phyloP scores from a whole-genome alignment of 2,113 vertebrate species.

The Sakesphorus luctuosus region DNA sequence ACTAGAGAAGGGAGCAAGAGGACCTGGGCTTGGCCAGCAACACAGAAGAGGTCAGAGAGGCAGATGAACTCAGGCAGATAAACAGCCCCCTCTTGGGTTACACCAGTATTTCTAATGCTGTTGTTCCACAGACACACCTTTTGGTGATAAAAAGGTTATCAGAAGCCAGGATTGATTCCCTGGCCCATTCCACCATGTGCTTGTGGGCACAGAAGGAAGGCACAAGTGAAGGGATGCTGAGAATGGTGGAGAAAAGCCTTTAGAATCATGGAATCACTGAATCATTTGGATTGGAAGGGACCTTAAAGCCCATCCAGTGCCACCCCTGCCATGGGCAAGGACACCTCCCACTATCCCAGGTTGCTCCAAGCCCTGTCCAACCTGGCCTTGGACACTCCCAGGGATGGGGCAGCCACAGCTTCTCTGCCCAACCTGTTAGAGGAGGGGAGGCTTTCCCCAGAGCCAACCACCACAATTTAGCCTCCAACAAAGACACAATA shows the following conservation, averaged over 20 bases:
- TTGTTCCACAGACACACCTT: background rate
- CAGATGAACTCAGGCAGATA: background rate
- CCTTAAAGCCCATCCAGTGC: background rate
- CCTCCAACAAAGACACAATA: background rate
- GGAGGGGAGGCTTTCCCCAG: background rate
- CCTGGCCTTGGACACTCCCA: background rate
- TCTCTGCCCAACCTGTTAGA: background rate
- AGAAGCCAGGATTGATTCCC: background rate
- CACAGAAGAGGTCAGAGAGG: background rate
- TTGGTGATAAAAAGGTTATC: background rate
- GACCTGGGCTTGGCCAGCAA: background rate
- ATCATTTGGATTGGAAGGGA: background rate
- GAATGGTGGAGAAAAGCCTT: background rate
- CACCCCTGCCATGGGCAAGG: background rate
- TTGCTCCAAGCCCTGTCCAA: background rate
- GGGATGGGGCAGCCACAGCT: background rate
- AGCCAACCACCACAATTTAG: background rate
- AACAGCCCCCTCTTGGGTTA: background rate
- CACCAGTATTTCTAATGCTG: background rate
- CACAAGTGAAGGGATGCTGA: background rate
- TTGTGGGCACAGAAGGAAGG: background rate
- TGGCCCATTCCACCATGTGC: fast-evolving
- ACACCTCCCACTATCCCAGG: background rate
- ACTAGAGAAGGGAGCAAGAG: background rate
- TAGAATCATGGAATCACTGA: background rate